These are phyloP conservation scores for Colostygia pectinataria DNA, from an alignment of 2,888 invertebrate species.

Conservation along the genomic window DNA sequence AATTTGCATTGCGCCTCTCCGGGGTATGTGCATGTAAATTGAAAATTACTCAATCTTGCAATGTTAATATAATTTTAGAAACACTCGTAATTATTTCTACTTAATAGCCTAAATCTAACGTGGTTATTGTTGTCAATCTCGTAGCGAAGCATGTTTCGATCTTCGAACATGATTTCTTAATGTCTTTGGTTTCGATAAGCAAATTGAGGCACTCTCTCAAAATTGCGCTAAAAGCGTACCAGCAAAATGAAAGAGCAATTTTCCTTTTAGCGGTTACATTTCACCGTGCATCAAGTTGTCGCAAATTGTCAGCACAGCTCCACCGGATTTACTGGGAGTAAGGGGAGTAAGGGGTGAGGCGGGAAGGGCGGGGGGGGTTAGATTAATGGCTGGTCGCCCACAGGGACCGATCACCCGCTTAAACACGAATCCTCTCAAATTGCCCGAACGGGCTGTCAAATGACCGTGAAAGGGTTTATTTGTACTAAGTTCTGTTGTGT, in stretches of 20 bases:
- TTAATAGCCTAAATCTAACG: too few species aligned
- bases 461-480: slow-evolving; percentile 53
- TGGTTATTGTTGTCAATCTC: too few species aligned
- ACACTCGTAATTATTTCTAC: too few species aligned
- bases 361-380: slow-evolving; percentile 49
- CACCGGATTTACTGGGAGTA: slow-evolving; percentile 29
- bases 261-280: slow-evolving; percentile 38
- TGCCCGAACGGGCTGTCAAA: slow-evolving; percentile 52
- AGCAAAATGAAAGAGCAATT: slow-evolving; percentile 23
- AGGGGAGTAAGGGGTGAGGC: slow-evolving; percentile 23
- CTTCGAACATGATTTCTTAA: too few species aligned
- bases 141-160: too few species aligned
- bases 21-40: too few species aligned
- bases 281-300: slow-evolving; percentile 50
- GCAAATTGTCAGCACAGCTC: slow-evolving; percentile 47
- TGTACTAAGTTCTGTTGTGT: slow-evolving; percentile 27
- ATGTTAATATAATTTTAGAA: too few species aligned
- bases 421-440: slow-evolving; percentile 69
- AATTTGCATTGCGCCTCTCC: too few species aligned
- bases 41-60: too few species aligned
- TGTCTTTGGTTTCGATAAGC: too few species aligned
- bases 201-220: not conserved
- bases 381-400: slow-evolving; percentile 66
- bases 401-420: slow-evolving; percentile 68
- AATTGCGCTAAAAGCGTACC: not conserved